Conservation (phyloP, 2,797 vertebrate species). For the Takifugu ocellatus region DNA sequence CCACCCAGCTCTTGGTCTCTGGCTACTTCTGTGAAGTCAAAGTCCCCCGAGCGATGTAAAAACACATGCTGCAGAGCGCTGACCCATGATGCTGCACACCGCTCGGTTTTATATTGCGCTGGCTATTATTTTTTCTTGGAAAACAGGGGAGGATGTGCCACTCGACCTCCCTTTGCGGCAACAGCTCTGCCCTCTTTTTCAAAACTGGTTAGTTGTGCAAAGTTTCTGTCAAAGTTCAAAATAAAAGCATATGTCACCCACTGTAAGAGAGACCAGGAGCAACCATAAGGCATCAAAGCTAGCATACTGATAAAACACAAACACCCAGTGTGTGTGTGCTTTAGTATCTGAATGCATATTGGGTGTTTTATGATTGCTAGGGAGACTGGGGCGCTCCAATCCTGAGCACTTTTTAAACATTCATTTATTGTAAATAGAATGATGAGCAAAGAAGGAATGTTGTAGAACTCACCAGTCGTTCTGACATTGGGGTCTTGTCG, state of each 20-base stretch:
- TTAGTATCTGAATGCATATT: too few relatives aligned
- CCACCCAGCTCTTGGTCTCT: conserved; percentile 31
- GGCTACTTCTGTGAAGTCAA: conserved; percentile 32
- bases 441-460: not conserved
- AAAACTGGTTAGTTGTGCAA: conserved; percentile 10
- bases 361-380: too few relatives aligned
- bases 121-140: not conserved
- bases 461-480: conserved; percentile 88
- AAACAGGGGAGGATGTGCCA: conserved; percentile 6
- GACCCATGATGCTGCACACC: conserved; percentile 15
- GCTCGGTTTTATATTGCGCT: not conserved
- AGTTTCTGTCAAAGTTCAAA: conserved; percentile 33
- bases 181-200: conserved; percentile 15
- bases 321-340: too few relatives aligned
- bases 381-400: too few relatives aligned
- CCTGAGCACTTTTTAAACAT: too few relatives aligned
- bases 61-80: conserved; percentile 15
- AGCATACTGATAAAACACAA: too few relatives aligned
- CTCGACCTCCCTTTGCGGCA: conserved; percentile 22
- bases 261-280: conserved; percentile 3
- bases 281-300: conserved; percentile 40
- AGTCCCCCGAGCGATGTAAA: conserved; percentile 21
- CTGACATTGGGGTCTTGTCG: conserved; percentile 98
- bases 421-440: too few relatives aligned
- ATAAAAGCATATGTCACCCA: conserved; percentile 26